Evolutionary conservation across 2,113 vertebrate species (phyloP).

Genomic region (Chinchilla lanigera): DNA sequence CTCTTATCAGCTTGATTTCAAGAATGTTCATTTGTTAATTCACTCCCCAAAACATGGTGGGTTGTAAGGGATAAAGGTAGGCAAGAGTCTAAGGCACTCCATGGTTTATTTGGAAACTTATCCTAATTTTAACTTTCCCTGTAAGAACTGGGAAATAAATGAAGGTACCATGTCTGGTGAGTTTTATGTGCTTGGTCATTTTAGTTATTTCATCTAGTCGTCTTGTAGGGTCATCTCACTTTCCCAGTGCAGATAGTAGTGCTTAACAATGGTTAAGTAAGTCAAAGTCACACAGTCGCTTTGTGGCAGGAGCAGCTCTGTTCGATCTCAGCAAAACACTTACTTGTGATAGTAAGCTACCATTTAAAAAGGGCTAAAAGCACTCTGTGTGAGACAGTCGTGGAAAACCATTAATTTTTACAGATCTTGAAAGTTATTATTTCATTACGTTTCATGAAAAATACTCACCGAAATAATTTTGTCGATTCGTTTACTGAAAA

Average conservation of each 20-base stretch:
- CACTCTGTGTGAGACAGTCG: background rate
- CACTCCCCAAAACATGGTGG: background rate
- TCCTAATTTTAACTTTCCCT: background rate
- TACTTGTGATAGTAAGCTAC: background rate
- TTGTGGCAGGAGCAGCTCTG: background rate
- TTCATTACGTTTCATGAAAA: slow-evolving; percentile 21
- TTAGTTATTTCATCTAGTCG: background rate
- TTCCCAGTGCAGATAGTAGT: background rate
- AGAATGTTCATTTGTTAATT: background rate
- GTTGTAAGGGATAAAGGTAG: background rate
- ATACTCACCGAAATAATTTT: background rate
- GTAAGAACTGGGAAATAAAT: background rate
- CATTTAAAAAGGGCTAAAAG: background rate
- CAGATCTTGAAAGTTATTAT: background rate
- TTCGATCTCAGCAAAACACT: background rate
- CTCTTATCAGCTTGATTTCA: slow-evolving; percentile 33
- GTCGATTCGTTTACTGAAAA: background rate
- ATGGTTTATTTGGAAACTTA: background rate
- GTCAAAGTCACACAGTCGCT: background rate
- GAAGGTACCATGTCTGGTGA: background rate
- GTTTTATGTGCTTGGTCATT: background rate
- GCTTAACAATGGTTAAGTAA: background rate
- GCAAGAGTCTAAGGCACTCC: background rate
- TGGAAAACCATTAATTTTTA: background rate
- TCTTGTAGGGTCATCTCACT: background rate